Evolutionary conservation across 35 echinoderm and acorn worm genomes (phyloP), one percentile per base, ranked within the genome.

Genomic region (Patiria miniata): DNA sequence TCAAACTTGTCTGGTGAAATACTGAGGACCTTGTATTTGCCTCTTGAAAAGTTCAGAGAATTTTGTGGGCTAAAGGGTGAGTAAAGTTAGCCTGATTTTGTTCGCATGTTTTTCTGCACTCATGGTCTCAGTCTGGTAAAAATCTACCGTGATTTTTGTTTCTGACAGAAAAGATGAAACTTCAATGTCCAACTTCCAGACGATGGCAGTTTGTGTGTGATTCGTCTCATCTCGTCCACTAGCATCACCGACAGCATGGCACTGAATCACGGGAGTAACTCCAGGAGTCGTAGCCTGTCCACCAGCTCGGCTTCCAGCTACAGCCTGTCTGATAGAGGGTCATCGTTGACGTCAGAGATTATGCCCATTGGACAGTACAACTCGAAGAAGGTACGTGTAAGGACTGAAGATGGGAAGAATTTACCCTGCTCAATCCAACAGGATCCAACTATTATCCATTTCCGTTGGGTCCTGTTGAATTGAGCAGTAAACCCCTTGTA

Each of bases 341-440:
- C 65, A 12, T 73, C 65, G 14, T 32, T 32, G 8, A 73, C 65
- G 14, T 34, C 65, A 1, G 65, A 73, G 65, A 73, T 73, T 73
- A 32, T 73, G 34, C 65, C 65, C 29, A 34, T 73, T 30, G 65
- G 65, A 73, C 65, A 73, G 15, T 73, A 73, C 65, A 73, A 73
- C 29, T 73, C 65, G 2, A 73, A 73, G 7, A 73, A 73, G 65
- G 65, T 73, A 73, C 19, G 57, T 60, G 57, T 60, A n/a, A n/a
- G n/a, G n/a, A n/a, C n/a, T n/a, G n/a, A n/a, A n/a, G n/a, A n/a
- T n/a, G n/a, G n/a, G n/a, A n/a, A n/a, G n/a, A n/a, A n/a, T n/a
- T n/a, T n/a, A n/a, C n/a, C n/a, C n/a, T n/a, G n/a, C n/a, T n/a
- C n/a, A n/a, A n/a, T n/a, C n/a, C n/a, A n/a, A n/a, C n/a, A n/a